phyloP scores from a whole-genome alignment of 2,113 vertebrate genomes.

The Antechinus stuartii region DNA sequence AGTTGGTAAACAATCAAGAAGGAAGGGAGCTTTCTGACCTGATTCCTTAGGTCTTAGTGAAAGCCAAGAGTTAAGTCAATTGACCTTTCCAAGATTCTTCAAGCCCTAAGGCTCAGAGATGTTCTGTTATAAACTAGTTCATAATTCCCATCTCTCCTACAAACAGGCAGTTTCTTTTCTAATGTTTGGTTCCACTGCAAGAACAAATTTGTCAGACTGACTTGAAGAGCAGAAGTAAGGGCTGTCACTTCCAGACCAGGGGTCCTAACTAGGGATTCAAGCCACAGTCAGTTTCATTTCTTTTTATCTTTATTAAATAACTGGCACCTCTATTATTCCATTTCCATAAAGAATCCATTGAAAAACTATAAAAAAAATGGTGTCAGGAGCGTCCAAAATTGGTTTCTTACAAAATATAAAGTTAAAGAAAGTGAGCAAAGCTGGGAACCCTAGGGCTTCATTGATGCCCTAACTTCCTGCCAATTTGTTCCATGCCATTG shows the following conservation, averaged over 20 bases:
- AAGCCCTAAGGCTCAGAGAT: background rate
- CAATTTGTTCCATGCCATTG: constrained; percentile 14
- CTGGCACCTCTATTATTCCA: constrained; percentile 51
- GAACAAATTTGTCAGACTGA: background rate
- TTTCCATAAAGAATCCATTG: constrained; percentile 66
- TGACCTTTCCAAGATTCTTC: background rate
- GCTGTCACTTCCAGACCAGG: background rate
- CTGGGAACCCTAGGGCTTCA: constrained; percentile 61
- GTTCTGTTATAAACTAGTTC: background rate
- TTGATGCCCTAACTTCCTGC: constrained; percentile 39
- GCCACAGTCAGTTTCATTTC: background rate
- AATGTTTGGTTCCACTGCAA: background rate
- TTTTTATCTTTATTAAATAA: constrained; percentile 53
- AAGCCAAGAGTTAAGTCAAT: background rate
- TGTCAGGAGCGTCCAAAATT: constrained; percentile 76
- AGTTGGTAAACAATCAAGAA: background rate
- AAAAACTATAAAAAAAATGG: constrained; percentile 69
- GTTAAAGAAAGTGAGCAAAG: constrained; percentile 59
- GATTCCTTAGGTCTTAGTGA: background rate
- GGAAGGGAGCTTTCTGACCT: background rate
- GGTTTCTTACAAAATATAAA: constrained; percentile 68
- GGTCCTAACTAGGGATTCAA: background rate
- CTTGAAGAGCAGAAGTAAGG: background rate
- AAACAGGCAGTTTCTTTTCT: background rate
- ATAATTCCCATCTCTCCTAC: background rate